Percentiles rank a stretch among this genome's conserved stretches.
phyloP scores from a whole-genome alignment of 2,113 vertebrate genomes.

The Charadrius vociferus region DNA sequence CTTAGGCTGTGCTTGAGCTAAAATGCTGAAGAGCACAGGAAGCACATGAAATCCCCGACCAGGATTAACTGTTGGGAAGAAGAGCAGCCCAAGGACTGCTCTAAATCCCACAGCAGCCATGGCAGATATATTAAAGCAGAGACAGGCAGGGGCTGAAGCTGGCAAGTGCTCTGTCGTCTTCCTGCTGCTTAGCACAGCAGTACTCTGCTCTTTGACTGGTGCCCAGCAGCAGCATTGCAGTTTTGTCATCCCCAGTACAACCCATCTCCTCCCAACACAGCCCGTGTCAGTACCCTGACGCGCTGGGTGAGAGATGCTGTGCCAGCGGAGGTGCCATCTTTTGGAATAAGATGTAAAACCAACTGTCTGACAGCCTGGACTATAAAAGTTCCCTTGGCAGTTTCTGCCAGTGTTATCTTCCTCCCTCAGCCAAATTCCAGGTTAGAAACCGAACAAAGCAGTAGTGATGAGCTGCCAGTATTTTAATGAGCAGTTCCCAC shows the following conservation, averaged over 20 bases:
- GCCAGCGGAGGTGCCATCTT: background rate
- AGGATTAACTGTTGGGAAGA: background rate
- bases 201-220: background rate
- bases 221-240: background rate
- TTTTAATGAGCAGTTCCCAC: conserved; percentile 34
- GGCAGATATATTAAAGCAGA: background rate
- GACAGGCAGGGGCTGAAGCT: background rate
- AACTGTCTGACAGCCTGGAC: background rate
- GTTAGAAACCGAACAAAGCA: background rate
- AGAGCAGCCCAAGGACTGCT: background rate
- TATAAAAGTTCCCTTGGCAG: background rate
- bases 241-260: background rate
- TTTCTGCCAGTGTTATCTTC: background rate
- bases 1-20: background rate
- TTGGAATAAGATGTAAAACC: background rate
- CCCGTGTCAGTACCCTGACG: background rate
- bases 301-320: background rate
- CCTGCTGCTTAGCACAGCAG: background rate
- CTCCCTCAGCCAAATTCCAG: conserved; percentile 31
- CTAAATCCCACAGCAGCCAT: background rate
- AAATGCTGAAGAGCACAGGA: background rate
- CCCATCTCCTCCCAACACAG: background rate
- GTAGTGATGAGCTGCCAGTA: conserved; percentile 29
- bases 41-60: background rate
- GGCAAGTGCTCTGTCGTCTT: fast-evolving